Evolutionary conservation across 37 sponge, comb jelly and placozoan species (phyloP), one percentile per base, ranked within the genome.

Genomic region (Amphimedon queenslandica): DNA sequence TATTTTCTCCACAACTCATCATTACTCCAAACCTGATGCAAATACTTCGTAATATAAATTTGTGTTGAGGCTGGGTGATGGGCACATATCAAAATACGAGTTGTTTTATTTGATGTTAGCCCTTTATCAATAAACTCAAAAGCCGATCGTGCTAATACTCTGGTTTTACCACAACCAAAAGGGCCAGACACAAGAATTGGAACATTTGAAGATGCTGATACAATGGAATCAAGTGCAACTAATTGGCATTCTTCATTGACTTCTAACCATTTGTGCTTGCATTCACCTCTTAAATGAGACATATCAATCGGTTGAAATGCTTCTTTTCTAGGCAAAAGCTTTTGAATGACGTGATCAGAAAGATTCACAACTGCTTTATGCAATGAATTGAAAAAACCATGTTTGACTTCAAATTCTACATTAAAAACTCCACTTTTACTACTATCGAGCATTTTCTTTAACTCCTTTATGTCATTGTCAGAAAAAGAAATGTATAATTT

Each of bases 361-460:
- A 47, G 8, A 13, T 13, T 47, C 13, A 47, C 13, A 47, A 47
- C 53, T 18, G 53, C 53, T 47, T 13, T 47, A 13, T 47, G 53
- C 53, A 47, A 47, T 18, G 53, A 24, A 32, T 77, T 28, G 32
- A 84, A 84, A 73, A 76, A 84, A 27, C 41, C 40, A 13, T 77
- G 47, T 33, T 84, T 84, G 20, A 78, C 37, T 36, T 51, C 41
- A 72, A 84, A 84, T 0, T 37, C 42, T 1, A 84, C 73, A 8
- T 64, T 3, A 40, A 74, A 27, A 47, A 47, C 13, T 25, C 32
- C 11, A 11, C 5, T 6, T 47, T 13, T 8, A 25, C 27, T n/a
- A 25, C 5, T 25, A 25, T 5, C 27, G 21, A 11, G 21, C 24
- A 13, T 6, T 60, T n/a, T 60, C 61, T n/a, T n/a, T 5, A 60